Percentiles rank a stretch among this genome's conserved stretches.
phyloP scores from a whole-genome alignment of 2,888 invertebrate species.

The Hesperia comma region DNA sequence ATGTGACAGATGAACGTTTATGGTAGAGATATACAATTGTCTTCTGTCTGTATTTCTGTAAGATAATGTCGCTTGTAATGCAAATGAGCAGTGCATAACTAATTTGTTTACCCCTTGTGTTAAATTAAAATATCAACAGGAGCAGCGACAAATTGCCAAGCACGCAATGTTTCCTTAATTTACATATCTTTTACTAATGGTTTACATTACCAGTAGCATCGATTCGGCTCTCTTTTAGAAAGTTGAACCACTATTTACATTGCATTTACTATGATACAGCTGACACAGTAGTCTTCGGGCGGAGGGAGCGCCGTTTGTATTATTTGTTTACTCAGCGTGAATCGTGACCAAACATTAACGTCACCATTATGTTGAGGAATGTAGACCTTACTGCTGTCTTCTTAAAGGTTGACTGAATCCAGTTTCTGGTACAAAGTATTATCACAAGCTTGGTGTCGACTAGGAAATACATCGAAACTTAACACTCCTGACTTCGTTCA shows the following conservation, averaged over 20 bases:
- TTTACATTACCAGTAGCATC: constrained; percentile 9
- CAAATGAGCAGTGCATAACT: neutral
- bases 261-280: constrained; percentile 33
- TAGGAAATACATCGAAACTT: constrained; percentile 22
- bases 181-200: constrained; percentile 21
- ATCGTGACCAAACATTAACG: constrained; percentile 34
- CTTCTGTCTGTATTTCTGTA: too few relatives aligned
- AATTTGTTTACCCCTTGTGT: neutral
- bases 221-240: constrained; percentile 28
- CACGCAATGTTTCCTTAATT: neutral
- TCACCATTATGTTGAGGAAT: constrained; percentile 9
- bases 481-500: constrained; percentile 33
- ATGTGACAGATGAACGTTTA: too few relatives aligned
- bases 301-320: constrained; percentile 32
- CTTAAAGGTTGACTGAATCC: constrained; percentile 7
- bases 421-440: constrained; percentile 9
- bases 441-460: constrained; percentile 2
- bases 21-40: too few relatives aligned
- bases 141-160: neutral
- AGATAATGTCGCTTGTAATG: too few relatives aligned
- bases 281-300: constrained; percentile 40
- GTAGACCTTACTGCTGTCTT: constrained; percentile 11
- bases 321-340: constrained; percentile 34
- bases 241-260: constrained; percentile 30
- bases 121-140: neutral